These are phyloP conservation scores for Polypedilum pembai DNA, from an alignment of 1,140 invertebrate species.

Conservation along the genomic window DNA sequence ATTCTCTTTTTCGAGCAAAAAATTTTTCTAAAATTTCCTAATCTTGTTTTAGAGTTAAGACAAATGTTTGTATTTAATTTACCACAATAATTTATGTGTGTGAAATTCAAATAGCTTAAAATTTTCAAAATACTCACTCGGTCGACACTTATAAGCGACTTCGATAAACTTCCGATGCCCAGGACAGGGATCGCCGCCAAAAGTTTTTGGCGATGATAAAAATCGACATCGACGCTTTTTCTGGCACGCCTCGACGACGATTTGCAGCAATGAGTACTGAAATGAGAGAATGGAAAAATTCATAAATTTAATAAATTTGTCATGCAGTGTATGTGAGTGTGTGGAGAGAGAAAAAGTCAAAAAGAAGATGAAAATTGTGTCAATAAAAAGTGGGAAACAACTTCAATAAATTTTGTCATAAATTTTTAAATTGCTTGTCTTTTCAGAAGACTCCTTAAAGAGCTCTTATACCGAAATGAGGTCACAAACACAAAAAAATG, in stretches of 20 bases:
- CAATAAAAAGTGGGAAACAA: neutral
- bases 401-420: neutral
- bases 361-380: neutral
- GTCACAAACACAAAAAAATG: neutral
- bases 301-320: neutral
- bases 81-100: no score
- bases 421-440: neutral
- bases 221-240: slow-evolving; percentile 82
- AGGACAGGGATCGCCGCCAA: slow-evolving; percentile 78
- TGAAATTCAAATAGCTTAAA: no score
- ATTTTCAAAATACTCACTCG: slow-evolving; percentile 71
- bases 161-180: slow-evolving; percentile 78
- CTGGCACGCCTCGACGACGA: slow-evolving; percentile 81
- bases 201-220: slow-evolving; percentile 67
- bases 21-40: no score
- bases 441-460: neutral
- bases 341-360: no score
- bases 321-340: no score
- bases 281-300: slow-evolving; percentile 32
- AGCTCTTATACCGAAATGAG: neutral
- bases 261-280: slow-evolving; percentile 85
- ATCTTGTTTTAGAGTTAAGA: no score
- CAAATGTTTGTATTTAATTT: no score
- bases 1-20: no score
- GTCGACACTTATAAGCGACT: slow-evolving; percentile 87